Evolutionary conservation across 2,113 vertebrate genomes (phyloP).

Genomic region (Anhinga rufa): DNA sequence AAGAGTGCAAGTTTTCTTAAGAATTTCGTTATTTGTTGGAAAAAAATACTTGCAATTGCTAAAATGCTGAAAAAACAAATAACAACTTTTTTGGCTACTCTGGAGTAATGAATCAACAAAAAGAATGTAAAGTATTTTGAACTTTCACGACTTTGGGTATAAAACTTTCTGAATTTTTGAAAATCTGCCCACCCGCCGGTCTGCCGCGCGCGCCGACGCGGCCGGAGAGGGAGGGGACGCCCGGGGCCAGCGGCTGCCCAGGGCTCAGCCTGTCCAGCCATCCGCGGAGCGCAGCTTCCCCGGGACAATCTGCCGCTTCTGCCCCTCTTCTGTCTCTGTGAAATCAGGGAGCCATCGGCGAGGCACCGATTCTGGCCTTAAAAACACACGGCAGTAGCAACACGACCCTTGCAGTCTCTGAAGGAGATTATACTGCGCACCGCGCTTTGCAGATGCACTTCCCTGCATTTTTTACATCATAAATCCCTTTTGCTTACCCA

Average conservation of each 20-base stretch:
- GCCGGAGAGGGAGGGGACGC: background rate
- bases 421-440: background rate
- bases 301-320: background rate
- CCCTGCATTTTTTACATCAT: background rate
- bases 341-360: background rate
- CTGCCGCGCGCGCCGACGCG: rapidly evolving
- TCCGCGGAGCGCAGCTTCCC: background rate
- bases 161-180: background rate
- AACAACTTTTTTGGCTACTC: background rate
- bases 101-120: background rate
- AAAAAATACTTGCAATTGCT: background rate
- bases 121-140: background rate
- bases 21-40: background rate
- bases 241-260: too few relatives aligned
- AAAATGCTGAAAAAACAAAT: background rate
- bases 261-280: background rate
- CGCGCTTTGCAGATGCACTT: background rate
- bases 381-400: too few relatives aligned
- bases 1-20: background rate
- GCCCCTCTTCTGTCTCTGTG: background rate
- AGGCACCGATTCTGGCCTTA: background rate
- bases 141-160: background rate
- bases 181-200: background rate
- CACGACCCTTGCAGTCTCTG: too few relatives aligned
- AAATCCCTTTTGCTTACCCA: background rate